These are phyloP conservation scores for Meiosimyza platycephala DNA, from an alignment of 2,888 invertebrate genomes.

Conservation along the genomic window DNA sequence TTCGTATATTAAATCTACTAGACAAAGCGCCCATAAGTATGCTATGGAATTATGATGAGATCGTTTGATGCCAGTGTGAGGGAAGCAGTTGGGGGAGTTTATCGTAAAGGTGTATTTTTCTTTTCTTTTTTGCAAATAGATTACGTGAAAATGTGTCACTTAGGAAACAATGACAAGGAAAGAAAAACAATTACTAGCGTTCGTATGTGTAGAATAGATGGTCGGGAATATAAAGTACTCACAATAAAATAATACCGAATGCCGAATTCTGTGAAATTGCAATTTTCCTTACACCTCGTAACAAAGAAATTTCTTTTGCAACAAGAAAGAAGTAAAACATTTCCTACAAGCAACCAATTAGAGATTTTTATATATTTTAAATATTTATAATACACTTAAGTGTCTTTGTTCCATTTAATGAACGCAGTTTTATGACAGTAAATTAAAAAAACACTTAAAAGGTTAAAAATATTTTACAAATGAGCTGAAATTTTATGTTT, in stretches of 20 bases:
- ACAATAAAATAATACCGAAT: too few relatives aligned
- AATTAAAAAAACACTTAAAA: conserved; percentile 6
- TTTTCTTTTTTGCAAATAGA: conserved; percentile 18
- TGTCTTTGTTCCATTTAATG: background rate
- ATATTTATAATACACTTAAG: too few relatives aligned
- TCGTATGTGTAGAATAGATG: too few relatives aligned
- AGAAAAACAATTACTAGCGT: too few relatives aligned
- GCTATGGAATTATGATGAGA: conserved; percentile 59
- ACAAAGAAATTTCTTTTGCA: too few relatives aligned
- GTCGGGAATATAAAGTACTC: too few relatives aligned
- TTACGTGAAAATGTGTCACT: conserved; percentile 29
- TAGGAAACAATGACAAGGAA: background rate
- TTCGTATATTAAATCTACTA: conserved; percentile 40
- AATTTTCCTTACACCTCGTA: too few relatives aligned
- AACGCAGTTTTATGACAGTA: conserved; percentile 7
- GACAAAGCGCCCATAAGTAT: conserved; percentile 50
- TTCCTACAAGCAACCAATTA: too few relatives aligned
- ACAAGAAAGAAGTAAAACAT: too few relatives aligned
- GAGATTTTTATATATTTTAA: too few relatives aligned
- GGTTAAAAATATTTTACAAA: background rate
- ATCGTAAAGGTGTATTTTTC: background rate
- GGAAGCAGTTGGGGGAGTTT: background rate
- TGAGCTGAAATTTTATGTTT: conserved; percentile 9
- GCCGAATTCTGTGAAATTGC: too few relatives aligned
- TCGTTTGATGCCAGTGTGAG: background rate